Percentiles rank a stretch among this genome's conserved stretches.
Evolutionary conservation across 2,888 invertebrate species (phyloP).

Genomic region (Troides helena): DNA sequence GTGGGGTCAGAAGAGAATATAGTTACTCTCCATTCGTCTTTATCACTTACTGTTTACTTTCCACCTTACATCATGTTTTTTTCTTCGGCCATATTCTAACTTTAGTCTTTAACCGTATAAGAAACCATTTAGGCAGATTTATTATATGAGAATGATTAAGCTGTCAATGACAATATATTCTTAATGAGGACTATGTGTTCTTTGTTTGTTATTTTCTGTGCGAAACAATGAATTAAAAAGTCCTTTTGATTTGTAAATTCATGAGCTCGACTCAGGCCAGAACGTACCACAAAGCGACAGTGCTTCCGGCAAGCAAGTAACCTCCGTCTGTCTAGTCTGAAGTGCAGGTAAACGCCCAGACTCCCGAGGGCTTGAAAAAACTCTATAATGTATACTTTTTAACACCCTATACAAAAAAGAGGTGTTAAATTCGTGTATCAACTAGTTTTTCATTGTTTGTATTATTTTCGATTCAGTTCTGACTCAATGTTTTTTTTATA

Average conservation of each 20-base stretch:
- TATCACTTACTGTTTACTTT: too few relatives aligned
- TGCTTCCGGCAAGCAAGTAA: constrained; percentile 8
- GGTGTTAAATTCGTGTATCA: background rate
- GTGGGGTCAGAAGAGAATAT: too few relatives aligned
- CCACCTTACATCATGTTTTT: too few relatives aligned
- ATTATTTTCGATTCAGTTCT: background rate
- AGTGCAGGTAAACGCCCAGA: constrained; percentile 21
- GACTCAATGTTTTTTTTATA: too few relatives aligned
- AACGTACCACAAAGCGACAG: constrained; percentile 5
- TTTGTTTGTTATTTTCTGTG: background rate
- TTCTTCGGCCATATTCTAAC: too few relatives aligned
- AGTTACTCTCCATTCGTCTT: too few relatives aligned
- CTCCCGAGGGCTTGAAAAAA: background rate
- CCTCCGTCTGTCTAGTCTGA: constrained; percentile 19
- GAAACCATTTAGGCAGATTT: too few relatives aligned
- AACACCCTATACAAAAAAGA: background rate
- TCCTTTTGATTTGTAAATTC: constrained; percentile 20
- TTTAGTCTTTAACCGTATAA: too few relatives aligned
- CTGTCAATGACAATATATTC: background rate
- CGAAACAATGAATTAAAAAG: constrained; percentile 5
- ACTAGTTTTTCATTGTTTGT: background rate
- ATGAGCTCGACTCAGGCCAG: constrained; percentile 12
- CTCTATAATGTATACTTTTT: background rate
- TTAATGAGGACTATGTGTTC: background rate
- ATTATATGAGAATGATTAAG: background rate